Evolutionary conservation across 2,797 vertebrate genomes (phyloP), one percentile per base, ranked within the genome.

Genomic region (Galaxias olidus): DNA sequence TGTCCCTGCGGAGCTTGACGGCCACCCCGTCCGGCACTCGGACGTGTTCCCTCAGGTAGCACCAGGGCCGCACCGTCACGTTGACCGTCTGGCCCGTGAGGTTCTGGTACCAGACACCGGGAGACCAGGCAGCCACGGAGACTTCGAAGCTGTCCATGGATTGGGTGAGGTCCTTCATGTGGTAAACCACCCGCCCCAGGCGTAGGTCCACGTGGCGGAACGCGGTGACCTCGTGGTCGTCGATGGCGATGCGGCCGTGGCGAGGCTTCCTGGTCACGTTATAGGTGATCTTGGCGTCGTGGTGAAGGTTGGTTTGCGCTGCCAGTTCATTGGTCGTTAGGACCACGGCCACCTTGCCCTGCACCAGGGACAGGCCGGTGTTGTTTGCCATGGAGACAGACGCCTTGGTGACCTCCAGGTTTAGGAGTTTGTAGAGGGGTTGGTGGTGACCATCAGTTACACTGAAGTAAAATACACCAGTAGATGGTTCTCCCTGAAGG

Each of bases 381-480:
- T 94, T 94, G 84, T 96, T 97, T 67, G 94, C 84, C 4, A 98
- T 71, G 17, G 76, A 86, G 66, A 96, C 80, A 13, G 88, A 68
- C 0, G 93, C 74, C 15, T 94, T 92, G 51, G 89, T 82, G 11
- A 98, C 94, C 74, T 97, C 93, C 77, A 96, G 66, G 71, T 88
- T 93, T 60, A 98, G 96, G 0, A 94, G 87, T 78, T 94, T 96
- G 79, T 95, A 96, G 55, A 96, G 86, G 4, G 95, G 95, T 14
- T 78, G 80, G 72, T 97, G 95, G 61, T 92, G 87, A n/a, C 96
- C 95, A 44, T 96, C 95, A 0, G 91, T 95, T 47, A 97, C 92
- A 0, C 92, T 96, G 64, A 98, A 96, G 85, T 96, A 96, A 83
- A 98, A 96, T 14, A 91, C 92, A 0, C 93, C 94, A 5, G 94